Base-by-base conservation (phyloP, 2,797 vertebrate genomes). In the Garrulus glandarius region DNA sequence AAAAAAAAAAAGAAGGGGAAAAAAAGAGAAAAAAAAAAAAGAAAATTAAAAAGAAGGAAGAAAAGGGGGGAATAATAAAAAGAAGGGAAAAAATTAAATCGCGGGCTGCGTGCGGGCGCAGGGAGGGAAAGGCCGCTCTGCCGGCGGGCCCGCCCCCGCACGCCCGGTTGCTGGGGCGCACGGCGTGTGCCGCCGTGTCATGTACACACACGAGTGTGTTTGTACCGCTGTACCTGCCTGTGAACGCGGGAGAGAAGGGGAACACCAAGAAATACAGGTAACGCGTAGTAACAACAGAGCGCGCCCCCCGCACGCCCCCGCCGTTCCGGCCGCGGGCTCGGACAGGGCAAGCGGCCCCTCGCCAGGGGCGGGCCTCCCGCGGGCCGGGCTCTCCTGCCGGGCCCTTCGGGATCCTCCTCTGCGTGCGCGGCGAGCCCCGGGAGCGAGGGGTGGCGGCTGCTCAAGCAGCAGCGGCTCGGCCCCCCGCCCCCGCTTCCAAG, bases 231-330 rank as follows among this genome's bases (percentile, higher is more conserved):
- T 6, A 3, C 10, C 41, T 29, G 86, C 63, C 70, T 1, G 0
- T 0, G 14, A 29, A 1, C 9, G 1, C 7, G 39, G 53, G 6
- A 36, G 22, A 29, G 49, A 11, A 15, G 6, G 12, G 59, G 1
- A 8, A 13, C 63, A 5, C 1, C 3, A 8, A 3, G 1, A 23
- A 36, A 10, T 2, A 6, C 1, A 1, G 14, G 2, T 5, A 7
- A 24, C 24, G 13, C 15, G 6, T 1, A 13, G 5, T 0, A 26
- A 10, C 4, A 11, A 2, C 0, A 29, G 6, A 11, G 27, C 30
- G 30, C 53, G 3, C 5, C 13, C 17, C 15, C 20, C 6, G 12
- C 30, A 2, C 11, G 43, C 10, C 22, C 36, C 68, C 34, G 67
- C 47, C n/a, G 15, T 57, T 49, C 49, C 91, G 91, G 89, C 47